These are phyloP conservation scores for Ophion slaviceki DNA, from an alignment of 2,888 invertebrate genomes.

Conservation along the genomic window DNA sequence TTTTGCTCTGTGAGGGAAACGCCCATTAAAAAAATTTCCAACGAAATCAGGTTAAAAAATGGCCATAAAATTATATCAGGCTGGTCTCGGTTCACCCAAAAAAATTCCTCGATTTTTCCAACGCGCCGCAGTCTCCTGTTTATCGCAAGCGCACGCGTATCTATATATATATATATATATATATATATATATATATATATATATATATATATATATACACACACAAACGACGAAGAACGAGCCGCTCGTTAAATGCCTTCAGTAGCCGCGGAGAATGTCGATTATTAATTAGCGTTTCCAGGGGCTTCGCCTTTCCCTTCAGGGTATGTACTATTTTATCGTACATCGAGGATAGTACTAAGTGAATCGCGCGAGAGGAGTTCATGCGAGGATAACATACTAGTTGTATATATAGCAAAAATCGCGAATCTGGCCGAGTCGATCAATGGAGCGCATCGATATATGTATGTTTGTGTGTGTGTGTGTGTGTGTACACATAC, in stretches of 20 bases:
- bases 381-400: conserved; percentile 56
- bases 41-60: background rate
- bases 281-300: conserved; percentile 64
- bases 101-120: background rate
- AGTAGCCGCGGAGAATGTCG: conserved; percentile 60
- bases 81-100: background rate
- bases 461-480: background rate
- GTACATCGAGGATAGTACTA: conserved; percentile 51
- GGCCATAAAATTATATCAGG: background rate
- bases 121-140: background rate
- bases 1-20: background rate
- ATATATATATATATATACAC: too few species aligned
- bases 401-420: conserved; percentile 5
- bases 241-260: conserved; percentile 50
- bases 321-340: conserved; percentile 53
- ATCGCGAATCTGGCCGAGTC: conserved; percentile 42
- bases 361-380: conserved; percentile 61
- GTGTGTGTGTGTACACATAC: background rate
- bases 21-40: background rate
- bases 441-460: conserved; percentile 51
- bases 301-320: conserved; percentile 40
- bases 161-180: too few species aligned
- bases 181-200: too few species aligned
- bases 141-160: background rate
- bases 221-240: background rate